Evolutionary conservation across 2,797 vertebrate genomes (phyloP).

Genomic region (Phrynocephalus vlangalii): DNA sequence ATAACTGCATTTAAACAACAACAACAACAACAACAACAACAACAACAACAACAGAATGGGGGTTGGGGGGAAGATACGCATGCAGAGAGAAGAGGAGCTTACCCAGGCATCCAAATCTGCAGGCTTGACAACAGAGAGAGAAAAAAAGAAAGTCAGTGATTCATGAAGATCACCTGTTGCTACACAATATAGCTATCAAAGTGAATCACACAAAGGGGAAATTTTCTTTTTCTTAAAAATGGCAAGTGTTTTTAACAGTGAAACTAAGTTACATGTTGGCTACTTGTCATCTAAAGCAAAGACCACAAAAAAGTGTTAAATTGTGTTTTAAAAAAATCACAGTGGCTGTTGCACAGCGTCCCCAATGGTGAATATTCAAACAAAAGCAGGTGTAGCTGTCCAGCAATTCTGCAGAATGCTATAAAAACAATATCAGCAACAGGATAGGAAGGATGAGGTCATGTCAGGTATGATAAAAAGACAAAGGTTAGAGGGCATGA

Average conservation of each 20-base stretch:
- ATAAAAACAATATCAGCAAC: neutral
- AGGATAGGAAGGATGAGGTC: fast-evolving
- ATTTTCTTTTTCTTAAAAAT: conserved; percentile 34
- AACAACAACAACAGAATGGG: neutral
- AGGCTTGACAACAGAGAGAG: conserved; percentile 77
- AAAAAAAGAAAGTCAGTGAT: conserved; percentile 55
- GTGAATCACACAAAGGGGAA: conserved; percentile 54
- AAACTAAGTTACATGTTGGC: conserved; percentile 51
- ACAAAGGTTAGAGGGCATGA: fast-evolving
- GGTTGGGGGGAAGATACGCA: no score
- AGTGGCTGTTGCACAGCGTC: neutral
- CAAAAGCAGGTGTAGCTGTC: neutral
- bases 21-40: conserved; percentile 36
- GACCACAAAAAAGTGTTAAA: neutral
- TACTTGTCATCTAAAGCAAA: conserved; percentile 10
- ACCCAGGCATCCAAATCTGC: conserved; percentile 87
- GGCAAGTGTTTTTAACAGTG: conserved; percentile 48
- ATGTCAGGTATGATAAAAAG: fast-evolving
- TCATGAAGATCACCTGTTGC: conserved; percentile 61
- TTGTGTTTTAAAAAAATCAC: neutral
- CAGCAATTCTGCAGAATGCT: neutral
- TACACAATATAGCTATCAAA: conserved; percentile 61
- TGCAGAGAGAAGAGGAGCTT: conserved; percentile 75
- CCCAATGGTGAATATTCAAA: neutral
- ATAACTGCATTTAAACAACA: conserved; percentile 72